Percentiles rank a stretch among this genome's conserved stretches.
Evolutionary conservation across 2,797 vertebrate genomes (phyloP).

Genomic region (Cossypha caffra): DNA sequence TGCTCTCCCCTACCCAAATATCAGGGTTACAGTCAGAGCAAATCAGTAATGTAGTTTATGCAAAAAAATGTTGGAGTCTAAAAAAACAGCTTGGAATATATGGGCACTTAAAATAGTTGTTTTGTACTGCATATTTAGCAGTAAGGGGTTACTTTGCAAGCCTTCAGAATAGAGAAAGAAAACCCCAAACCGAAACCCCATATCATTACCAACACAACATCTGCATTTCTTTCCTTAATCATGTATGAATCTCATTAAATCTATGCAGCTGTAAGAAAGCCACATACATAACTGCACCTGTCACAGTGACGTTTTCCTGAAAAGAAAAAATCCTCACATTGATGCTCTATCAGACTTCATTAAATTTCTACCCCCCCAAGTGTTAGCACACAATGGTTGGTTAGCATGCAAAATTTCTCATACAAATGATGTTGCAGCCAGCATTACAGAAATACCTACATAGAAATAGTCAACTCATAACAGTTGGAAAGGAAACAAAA

Average conservation of each 20-base stretch:
- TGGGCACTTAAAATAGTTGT: neutral
- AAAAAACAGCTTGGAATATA: neutral
- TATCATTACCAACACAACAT: neutral
- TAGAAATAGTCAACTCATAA: neutral
- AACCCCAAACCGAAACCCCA: rapidly evolving
- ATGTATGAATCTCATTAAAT: neutral
- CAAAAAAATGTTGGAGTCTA: neutral
- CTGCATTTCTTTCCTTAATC: neutral
- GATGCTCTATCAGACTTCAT: neutral
- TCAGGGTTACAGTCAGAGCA: neutral
- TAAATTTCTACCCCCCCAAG: neutral
- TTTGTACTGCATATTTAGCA: neutral
- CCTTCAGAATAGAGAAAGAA: neutral
- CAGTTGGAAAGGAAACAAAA: neutral
- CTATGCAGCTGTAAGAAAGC: neutral
- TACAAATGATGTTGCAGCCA: neutral
- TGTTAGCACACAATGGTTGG: neutral
- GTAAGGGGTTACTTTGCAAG: neutral
- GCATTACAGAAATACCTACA: neutral
- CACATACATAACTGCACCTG: neutral
- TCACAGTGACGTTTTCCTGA: neutral
- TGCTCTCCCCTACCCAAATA: neutral
- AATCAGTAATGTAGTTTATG: neutral
- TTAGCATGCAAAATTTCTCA: neutral
- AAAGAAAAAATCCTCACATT: neutral